These are phyloP conservation scores for Itoplectis maculator DNA, from an alignment of 2,888 invertebrate species.

Conservation along the genomic window DNA sequence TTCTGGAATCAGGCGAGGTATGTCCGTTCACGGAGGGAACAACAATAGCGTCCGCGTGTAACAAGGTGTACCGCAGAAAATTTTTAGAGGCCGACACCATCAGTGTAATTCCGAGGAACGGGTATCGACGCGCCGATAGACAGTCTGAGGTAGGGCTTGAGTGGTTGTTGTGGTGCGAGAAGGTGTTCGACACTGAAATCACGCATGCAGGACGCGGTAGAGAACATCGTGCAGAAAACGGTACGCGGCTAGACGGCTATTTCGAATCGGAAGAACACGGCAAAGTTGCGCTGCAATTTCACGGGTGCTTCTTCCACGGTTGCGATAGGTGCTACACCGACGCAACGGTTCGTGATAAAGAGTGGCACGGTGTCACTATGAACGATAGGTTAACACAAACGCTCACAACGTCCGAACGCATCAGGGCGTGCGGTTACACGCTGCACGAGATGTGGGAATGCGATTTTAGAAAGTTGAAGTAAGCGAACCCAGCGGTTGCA, in stretches of 20 bases:
- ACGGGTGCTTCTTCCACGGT: constrained; percentile 11
- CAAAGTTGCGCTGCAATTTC: constrained; percentile 3
- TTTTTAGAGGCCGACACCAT: constrained; percentile 29
- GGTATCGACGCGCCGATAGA: constrained; percentile 31
- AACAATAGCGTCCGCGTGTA: constrained; percentile 51
- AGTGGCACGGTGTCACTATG: background rate
- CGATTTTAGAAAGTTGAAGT: background rate
- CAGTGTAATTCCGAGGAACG: constrained; percentile 14
- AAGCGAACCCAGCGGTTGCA: background rate
- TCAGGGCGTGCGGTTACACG: constrained; percentile 1
- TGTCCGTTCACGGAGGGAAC: constrained; percentile 73
- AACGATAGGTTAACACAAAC: constrained; percentile 3
- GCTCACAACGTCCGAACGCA: background rate
- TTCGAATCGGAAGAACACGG: background rate
- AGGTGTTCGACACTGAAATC: background rate
- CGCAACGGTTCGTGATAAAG: background rate
- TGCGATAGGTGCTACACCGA: constrained; percentile 15
- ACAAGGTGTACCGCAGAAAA: constrained; percentile 32
- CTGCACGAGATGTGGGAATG: constrained; percentile 14
- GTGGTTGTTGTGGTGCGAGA: constrained; percentile 17
- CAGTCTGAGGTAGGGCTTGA: background rate
- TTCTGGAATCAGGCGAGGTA: constrained; percentile 69
- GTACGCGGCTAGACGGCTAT: constrained; percentile 14
- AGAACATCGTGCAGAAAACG: background rate
- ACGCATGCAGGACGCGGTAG: background rate